Evolutionary conservation across 2,113 vertebrate genomes (phyloP), one percentile per base, ranked within the genome.

Genomic region (Eolophus roseicapilla): DNA sequence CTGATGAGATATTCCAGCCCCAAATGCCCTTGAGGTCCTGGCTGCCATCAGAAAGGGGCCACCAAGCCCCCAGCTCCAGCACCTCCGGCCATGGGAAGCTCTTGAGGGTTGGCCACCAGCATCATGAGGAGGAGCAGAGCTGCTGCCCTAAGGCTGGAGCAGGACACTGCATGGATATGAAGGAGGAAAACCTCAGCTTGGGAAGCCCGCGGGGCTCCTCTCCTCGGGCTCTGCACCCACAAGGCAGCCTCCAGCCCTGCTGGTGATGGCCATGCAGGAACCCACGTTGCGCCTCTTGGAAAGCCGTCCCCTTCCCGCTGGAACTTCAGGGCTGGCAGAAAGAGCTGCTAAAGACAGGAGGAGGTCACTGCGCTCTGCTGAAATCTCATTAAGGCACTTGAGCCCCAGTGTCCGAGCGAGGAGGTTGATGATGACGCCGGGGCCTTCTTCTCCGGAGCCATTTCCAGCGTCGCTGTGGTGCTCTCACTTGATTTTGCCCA

Each of bases 401-500:
- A 31, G 74, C 15, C 9, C 65, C 29, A 5, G 2, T 2, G 53
- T 31, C 53, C 59, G 10, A 47, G 69, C 7, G 0, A 41, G 53
- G 68, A 64, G 49, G 60, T 31, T 24, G 62, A 41, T 3, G 84
- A 55, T 88, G 93, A 82, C 4, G 20, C 55, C 28, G 11, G 53
- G 86, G 43, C 68, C 82, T 74, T 43, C 82, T 92, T 29, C 89
- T 75, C 10, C 0, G 5, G 53, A 92, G 91, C 81, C 59, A 11
- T 70, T 80, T 64, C 75, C 60, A 69, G 82, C 19, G 19, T 7
- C 6, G 92, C 57, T 20, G 84, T 39, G 5, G 81, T 5, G 86
- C 83, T 82, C 81, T 29, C 3, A 3, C 86, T 97, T 98, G 91
- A 96, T 94, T 97, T 96, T n/a, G 83, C 92, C 73, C 94, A 97